These are phyloP conservation scores for Esox lucius DNA, from an alignment of 2,797 vertebrate genomes.

Conservation along the genomic window DNA sequence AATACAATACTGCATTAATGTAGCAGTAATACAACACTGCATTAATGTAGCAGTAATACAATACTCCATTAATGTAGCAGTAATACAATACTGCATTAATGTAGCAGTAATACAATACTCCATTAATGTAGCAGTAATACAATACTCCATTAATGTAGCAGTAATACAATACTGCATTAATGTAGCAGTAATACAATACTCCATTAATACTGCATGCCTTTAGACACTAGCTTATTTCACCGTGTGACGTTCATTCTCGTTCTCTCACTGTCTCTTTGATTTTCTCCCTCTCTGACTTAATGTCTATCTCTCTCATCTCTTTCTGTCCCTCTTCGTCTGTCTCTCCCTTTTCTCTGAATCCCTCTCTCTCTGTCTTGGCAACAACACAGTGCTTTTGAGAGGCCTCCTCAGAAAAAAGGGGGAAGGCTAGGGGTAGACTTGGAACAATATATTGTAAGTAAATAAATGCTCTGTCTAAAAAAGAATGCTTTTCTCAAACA, in stretches of 20 bases:
- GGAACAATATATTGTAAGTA: slow-evolving; percentile 75
- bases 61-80: too few relatives aligned
- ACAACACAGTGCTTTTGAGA: slow-evolving; percentile 57
- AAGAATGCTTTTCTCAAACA: slow-evolving; percentile 71
- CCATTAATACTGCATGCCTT: background rate
- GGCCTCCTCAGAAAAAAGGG: slow-evolving; percentile 64
- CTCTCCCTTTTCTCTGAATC: slow-evolving; percentile 44
- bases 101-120: too few relatives aligned
- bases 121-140: too few relatives aligned
- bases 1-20: too few relatives aligned
- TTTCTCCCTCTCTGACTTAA: background rate
- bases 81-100: too few relatives aligned
- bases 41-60: too few relatives aligned
- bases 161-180: too few relatives aligned
- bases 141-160: too few relatives aligned
- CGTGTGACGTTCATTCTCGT: background rate
- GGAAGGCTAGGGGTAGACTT: slow-evolving; percentile 66
- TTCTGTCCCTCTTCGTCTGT: slow-evolving; percentile 24
- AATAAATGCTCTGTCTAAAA: slow-evolving; percentile 78
- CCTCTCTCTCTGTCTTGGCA: slow-evolving; percentile 68
- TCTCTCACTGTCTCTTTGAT: slow-evolving; percentile 17
- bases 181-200: too few relatives aligned
- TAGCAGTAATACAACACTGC: too few relatives aligned
- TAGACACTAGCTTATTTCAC: background rate
- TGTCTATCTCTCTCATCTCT: slow-evolving; percentile 23